Evolutionary conservation across 2,888 invertebrate species (phyloP), one percentile per base, ranked within the genome.

Genomic region (Sinelater perroti): DNA sequence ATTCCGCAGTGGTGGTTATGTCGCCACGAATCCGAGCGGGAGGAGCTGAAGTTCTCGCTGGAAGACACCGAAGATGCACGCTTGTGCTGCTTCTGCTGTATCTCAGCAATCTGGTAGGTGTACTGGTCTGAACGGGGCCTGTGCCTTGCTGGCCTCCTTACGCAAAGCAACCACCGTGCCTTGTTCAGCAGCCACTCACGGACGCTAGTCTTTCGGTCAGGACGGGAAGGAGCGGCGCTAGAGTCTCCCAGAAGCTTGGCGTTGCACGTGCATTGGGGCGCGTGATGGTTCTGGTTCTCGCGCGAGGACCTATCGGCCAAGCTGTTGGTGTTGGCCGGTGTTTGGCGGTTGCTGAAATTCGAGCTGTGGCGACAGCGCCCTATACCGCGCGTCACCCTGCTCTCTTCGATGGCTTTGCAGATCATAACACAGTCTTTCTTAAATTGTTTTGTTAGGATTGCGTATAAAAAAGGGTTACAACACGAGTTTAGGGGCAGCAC

Each of bases 381-480:
- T 70, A 93, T 93, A 52, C 93, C 92, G 57, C 92, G 83, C 2
- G 93, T 93, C 7, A 95, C 95, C 42, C 95, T 83, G 26, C 93
- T 93, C 79, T 95, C 97, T 77, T 97, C 97, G 69, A 97, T 94
- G 13, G 96, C 92, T 77, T 96, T 95, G 80, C 96, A 97, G 56
- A 97, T 90, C 75, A 94, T 87, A 2, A 96, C 92, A 80, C 97
- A 97, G 80, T 97, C 97, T 79, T 95, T 95, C 79, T 97, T 97
- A 78, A 97, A 97, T 78, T 97, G 96, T 76, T 97, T 97, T 4
- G 97, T 97, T 72, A 97, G 87, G 67, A 97, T 97, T 45, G 97
- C 97, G 78, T 98, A 98, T 18, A 98, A 85, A 77, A 97, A 97
- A 0, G 98, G 98, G 80, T 98, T 98, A 80, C 97, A 96, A 78